phyloP scores from a whole-genome alignment of 1,140 invertebrate species.

The Cherax destructor region DNA sequence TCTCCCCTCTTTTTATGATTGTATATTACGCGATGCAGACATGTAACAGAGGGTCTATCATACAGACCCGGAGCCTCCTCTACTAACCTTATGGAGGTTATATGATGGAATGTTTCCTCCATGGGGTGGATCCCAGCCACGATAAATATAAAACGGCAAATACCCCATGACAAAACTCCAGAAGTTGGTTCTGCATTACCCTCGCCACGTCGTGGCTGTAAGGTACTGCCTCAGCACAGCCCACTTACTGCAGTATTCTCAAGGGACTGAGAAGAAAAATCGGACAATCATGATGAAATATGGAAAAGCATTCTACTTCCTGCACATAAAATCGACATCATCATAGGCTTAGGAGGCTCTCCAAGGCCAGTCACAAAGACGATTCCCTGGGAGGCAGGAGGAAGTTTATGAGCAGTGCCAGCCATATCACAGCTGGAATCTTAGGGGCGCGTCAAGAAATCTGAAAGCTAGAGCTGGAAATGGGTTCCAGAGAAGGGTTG shows the following conservation, averaged over 20 bases:
- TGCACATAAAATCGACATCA: constrained; percentile 29
- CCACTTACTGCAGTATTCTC: not conserved
- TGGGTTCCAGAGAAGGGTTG: not conserved
- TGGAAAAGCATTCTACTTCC: constrained; percentile 12
- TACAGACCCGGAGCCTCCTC: not conserved
- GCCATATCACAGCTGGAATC: constrained; percentile 29
- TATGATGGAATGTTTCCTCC: constrained; percentile 2
- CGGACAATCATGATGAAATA: not conserved
- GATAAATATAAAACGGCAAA: not conserved
- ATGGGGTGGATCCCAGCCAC: not conserved
- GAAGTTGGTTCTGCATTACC: not conserved
- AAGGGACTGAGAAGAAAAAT: not conserved
- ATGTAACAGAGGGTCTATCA: constrained; percentile 23
- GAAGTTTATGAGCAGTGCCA: constrained; percentile 6
- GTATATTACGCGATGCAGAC: constrained; percentile 26
- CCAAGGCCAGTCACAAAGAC: constrained; percentile 15
- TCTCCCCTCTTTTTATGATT: constrained; percentile 16
- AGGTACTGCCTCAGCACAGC: not conserved
- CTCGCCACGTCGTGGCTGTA: too few relatives aligned
- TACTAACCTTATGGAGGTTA: constrained; percentile 2
- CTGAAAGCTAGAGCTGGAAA: constrained; percentile 6
- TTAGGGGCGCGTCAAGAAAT: not conserved
- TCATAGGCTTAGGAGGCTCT: not conserved
- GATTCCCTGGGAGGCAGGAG: not conserved
- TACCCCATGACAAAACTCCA: not conserved